A percentile compares a stretch with the other conserved stretches of the same genome.
Conservation (phyloP, 2,113 vertebrate genomes). For the Elephantulus edwardii region DNA sequence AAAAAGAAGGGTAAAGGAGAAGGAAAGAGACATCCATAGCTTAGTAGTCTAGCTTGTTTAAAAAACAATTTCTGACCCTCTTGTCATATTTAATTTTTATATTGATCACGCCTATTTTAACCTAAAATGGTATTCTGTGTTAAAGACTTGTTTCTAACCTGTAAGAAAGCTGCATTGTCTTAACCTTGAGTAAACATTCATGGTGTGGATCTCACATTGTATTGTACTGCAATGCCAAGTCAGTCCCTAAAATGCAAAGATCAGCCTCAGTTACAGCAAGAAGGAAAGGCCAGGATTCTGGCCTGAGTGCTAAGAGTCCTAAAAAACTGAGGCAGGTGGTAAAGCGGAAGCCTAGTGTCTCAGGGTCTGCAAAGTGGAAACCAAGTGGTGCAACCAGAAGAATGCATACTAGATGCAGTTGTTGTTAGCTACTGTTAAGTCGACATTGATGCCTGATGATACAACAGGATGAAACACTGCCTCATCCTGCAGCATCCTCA, state of each 20-base stretch:
- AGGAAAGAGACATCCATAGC: neutral
- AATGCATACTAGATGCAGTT: neutral
- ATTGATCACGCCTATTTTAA: neutral
- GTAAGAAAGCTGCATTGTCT: neutral
- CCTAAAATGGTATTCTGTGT: neutral
- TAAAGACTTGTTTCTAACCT: neutral
- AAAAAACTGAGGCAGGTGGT: neutral
- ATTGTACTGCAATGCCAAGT: neutral
- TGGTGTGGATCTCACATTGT: accelerated
- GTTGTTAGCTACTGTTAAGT: neutral
- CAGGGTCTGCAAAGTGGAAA: neutral
- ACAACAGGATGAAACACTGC: neutral
- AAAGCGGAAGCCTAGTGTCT: neutral
- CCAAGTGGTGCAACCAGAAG: neutral
- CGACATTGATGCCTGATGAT: neutral
- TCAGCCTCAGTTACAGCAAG: neutral
- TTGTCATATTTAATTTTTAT: neutral
- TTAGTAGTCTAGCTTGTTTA: neutral
- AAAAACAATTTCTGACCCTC: neutral
- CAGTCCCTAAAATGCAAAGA: neutral
- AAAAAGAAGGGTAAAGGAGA: neutral
- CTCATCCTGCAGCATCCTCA: neutral
- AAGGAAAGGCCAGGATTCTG: accelerated
- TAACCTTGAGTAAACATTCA: neutral
- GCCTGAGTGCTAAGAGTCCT: neutral